These are phyloP conservation scores for Tubulanus polymorphus DNA, from an alignment of 2,888 invertebrate species.

Conservation along the genomic window DNA sequence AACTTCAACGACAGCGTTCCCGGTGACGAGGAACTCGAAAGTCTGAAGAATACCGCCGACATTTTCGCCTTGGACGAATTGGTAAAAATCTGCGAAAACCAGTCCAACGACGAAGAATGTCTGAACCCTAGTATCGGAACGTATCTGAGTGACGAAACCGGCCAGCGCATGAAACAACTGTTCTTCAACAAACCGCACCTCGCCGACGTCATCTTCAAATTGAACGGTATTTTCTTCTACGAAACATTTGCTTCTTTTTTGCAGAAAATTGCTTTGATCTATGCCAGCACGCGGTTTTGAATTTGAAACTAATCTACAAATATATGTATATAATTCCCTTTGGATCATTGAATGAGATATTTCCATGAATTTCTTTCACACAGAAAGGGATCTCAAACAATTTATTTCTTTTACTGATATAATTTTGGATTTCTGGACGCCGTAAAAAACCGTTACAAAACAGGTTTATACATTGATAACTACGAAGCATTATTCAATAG, in stretches of 20 bases:
- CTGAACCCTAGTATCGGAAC: slow-evolving; percentile 49
- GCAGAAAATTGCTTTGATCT: no score
- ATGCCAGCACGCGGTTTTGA: neutral
- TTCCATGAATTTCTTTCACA: no score
- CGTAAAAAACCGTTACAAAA: no score
- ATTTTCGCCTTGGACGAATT: slow-evolving; percentile 35
- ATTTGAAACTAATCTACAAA: no score
- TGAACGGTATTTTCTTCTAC: slow-evolving; percentile 29
- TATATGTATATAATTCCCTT: slow-evolving; percentile 1
- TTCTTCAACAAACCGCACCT: slow-evolving; percentile 33
- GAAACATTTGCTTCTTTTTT: no score
- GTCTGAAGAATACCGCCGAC: slow-evolving; percentile 28
- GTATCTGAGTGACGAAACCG: slow-evolving; percentile 41
- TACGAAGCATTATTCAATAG: no score
- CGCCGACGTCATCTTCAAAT: slow-evolving; percentile 38
- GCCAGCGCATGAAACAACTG: slow-evolving; percentile 34
- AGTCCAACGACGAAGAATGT: slow-evolving; percentile 38
- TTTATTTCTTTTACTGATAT: no score
- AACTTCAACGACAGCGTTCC: slow-evolving; percentile 25
- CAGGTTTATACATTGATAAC: no score
- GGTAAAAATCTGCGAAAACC: slow-evolving; percentile 40
- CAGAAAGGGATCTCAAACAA: no score
- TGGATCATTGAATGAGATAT: no score
- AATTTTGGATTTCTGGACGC: no score
- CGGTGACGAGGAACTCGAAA: slow-evolving; percentile 22